phyloP scores from a whole-genome alignment of 2,113 vertebrate genomes.

The Myrmophylax atrothorax region DNA sequence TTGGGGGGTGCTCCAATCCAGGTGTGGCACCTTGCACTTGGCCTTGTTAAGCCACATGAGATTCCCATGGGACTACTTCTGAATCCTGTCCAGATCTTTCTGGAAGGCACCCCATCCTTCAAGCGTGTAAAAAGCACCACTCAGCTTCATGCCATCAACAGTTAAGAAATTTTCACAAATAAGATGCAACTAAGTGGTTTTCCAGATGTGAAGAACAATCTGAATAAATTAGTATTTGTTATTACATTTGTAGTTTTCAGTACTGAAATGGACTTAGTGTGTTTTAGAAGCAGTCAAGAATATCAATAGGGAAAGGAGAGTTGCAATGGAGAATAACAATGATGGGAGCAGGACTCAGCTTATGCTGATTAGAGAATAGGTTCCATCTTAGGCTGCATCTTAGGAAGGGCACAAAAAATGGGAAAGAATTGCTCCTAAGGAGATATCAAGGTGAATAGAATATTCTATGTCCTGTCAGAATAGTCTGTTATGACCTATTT shows the following conservation, averaged over 20 bases:
- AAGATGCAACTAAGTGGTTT: background rate
- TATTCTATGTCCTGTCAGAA: background rate
- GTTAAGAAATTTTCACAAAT: background rate
- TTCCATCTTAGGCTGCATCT: background rate
- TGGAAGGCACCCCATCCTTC: background rate
- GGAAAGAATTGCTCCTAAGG: background rate
- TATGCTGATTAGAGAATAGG: background rate
- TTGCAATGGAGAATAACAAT: background rate
- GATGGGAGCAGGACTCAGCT: background rate
- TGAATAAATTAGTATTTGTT: background rate
- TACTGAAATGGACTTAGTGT: background rate
- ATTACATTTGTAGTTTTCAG: background rate
- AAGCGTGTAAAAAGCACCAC: background rate
- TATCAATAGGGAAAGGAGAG: background rate
- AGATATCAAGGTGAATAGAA: background rate
- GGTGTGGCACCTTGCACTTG: too few relatives aligned
- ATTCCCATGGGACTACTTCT: too few relatives aligned
- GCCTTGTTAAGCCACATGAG: fast-evolving
- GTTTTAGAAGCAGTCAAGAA: background rate
- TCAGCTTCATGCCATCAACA: background rate
- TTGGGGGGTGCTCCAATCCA: fast-evolving
- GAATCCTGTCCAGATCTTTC: background rate
- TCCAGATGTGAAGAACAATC: background rate
- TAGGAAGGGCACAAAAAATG: background rate
- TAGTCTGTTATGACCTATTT: background rate